Evolutionary conservation across 1,140 invertebrate species (phyloP), one percentile per base, ranked within the genome.

Genomic region (Gonatopus flavifemur): DNA sequence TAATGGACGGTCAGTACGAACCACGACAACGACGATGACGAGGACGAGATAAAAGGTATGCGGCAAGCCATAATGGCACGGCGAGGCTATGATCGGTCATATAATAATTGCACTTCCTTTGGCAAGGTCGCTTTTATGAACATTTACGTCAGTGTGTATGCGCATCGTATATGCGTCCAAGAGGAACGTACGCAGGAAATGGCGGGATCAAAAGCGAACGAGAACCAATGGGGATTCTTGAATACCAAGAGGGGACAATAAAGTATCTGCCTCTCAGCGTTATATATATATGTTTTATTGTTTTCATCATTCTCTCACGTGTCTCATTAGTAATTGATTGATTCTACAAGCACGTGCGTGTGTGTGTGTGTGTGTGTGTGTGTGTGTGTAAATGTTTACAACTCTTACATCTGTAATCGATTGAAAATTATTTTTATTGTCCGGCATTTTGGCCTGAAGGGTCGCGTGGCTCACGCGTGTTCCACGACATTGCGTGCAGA

Each of bases 381-480:
- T n/a, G n/a, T n/a, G n/a, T n/a, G n/a, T n/a, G n/a, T n/a, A n/a
- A n/a, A n/a, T n/a, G n/a, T n/a, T n/a, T n/a, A n/a, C n/a, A n/a
- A n/a, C n/a, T n/a, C n/a, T n/a, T n/a, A 12, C 25, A 28, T 28
- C 6, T 28, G 6, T 28, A 28, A 28, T 28, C 12, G 12, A 28
- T 28, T 12, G 25, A 28, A 25, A 18, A 44, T 10, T 21, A 18
- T 32, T 31, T 44, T 44, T 31, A 24, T 42, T 42, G 16, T 42
- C 9, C 20, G 13, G 18, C 19, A 21, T 10, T 20, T 13, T 21
- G 30, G 25, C 36, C 45, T 15, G 41, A 35, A 59, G 48, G 41
- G 50, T 64, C 57, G 62, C 62, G 62, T 64, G 62, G 62, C 62
- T 15, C 36, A 64, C 62, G 51, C 59, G 55, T 57, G 56, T 52